Percentiles rank a stretch among this genome's conserved stretches.
Conservation (phyloP, 92 coral and sea anemone genomes). For the Anthopleura xanthogrammica region DNA sequence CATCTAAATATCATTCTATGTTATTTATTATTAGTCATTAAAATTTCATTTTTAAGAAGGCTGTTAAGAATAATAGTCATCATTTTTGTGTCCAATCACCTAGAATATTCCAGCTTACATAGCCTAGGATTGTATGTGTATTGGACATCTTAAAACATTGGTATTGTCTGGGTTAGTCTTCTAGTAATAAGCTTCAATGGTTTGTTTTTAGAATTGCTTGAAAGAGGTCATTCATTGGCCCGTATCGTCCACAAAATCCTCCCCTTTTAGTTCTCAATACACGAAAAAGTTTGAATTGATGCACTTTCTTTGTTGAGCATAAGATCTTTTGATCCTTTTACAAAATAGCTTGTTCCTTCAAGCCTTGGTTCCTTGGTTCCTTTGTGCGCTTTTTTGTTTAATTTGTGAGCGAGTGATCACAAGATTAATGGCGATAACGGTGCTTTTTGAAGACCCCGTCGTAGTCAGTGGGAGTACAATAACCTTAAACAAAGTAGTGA, state of each 20-base stretch:
- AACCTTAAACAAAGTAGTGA: background rate
- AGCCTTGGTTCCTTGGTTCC: background rate
- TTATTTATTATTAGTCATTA: background rate
- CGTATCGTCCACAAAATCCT: conserved; percentile 6
- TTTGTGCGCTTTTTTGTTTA: background rate
- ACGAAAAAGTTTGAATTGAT: background rate
- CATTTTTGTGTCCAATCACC: too few species aligned
- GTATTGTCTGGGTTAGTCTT: background rate
- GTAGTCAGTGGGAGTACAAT: background rate
- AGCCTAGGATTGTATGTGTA: background rate
- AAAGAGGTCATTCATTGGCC: background rate
- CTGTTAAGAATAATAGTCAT: too few species aligned
- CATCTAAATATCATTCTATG: background rate
- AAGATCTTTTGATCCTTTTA: background rate
- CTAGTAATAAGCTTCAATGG: background rate
- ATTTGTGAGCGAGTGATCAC: background rate
- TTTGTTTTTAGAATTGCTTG: background rate
- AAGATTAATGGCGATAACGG: background rate
- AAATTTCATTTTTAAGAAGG: background rate
- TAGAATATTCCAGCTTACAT: background rate
- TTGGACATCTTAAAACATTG: background rate
- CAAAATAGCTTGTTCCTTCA: background rate
- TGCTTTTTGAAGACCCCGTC: background rate
- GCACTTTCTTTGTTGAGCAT: background rate
- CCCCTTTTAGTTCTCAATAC: background rate